Evolutionary conservation across 2,797 vertebrate species (phyloP), one percentile per base, ranked within the genome.

Genomic region (Heliangelus exortis): DNA sequence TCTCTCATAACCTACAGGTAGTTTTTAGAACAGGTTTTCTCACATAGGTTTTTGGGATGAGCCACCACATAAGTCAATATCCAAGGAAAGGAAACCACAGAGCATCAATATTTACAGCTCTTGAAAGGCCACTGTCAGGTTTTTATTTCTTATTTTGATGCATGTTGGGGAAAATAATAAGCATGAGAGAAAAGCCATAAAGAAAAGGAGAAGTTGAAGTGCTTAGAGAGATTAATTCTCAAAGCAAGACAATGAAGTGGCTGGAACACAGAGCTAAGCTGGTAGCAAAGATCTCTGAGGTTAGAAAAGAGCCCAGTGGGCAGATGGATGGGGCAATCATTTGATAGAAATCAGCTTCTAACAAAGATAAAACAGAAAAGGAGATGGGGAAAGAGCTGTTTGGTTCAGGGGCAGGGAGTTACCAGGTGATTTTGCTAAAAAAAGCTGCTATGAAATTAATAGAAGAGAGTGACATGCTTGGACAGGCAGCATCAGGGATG

Each of bases 291-390:
- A 84, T 84, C 67, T 39, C 45, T 5, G 26, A 82, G 67, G 39
- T 91, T 77, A 75, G 71, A 73, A 87, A 89, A 84, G 69, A 84
- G 34, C 26, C 34, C 12, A 50, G 72, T 7, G 58, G 81, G 34
- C 80, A 84, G 93, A 92, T 86, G 89, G 86, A 95, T 92, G 62
- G 92, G 89, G 61, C 89, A 97, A 95, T 96, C 94, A 93, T 93
- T 78, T 96, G 93, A 94, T 95, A 95, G 3, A 29, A 75, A 94
- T 95, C 92, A 69, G 84, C 62, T 84, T 55, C 71, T 66, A 82
- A 28, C 66, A 34, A 51, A 85, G 82, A 89, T 54, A 91, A 93
- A 90, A 50, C 34, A 84, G 77, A 54, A 50, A 47, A 76, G 50
- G 19, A 43, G 57, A 25, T 77, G 54, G 22, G 34, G 34, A 61